Evolutionary conservation across 2,797 vertebrate genomes (phyloP), one percentile per base, ranked within the genome.

Genomic region (Macropodus opercularis): DNA sequence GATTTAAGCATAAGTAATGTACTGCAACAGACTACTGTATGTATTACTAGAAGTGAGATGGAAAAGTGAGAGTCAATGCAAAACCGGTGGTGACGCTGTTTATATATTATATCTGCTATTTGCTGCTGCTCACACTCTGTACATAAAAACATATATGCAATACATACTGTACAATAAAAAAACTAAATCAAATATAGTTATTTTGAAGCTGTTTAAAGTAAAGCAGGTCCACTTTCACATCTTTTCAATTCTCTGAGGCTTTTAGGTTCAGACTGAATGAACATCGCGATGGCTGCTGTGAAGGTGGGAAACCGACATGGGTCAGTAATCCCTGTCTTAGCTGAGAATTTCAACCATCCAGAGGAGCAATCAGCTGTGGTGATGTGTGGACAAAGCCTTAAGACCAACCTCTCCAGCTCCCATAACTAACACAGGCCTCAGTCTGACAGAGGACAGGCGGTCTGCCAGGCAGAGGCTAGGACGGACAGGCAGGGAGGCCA

Each of bases 271-370:
- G 55, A 57, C 68, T 29, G 65, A 34, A 44, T 61, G 57, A 75
- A 66, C 65, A 62, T 35, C 5, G 34, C 48, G 78, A 50, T 58
- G 53, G 47, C 49, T 46, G 65, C 69, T 77, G 64, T 68, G 67
- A 69, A 84, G 72, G 73, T 86, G 80, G 75, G 63, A 64, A 72
- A 77, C 72, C 49, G 81, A 76, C 75, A 79, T 84, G 77, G 84
- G 83, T 78, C 75, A 75, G 80, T 90, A 91, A 90, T 86, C 87
- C 75, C 69, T 43, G 85, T 86, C 85, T 91, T 86, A 87, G 77
- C 44, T 21, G 63, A 81, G 84, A 92, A 91, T 90, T 85, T 83
- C 82, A 87, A 86, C 81, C 79, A 89, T 91, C 86, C 86, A 82
- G 52, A 63, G 63, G 69, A 84, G 83, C 86, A 85, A 79, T 90